Evolutionary conservation across 1,140 invertebrate species (phyloP).

Genomic region (Diprion similis): DNA sequence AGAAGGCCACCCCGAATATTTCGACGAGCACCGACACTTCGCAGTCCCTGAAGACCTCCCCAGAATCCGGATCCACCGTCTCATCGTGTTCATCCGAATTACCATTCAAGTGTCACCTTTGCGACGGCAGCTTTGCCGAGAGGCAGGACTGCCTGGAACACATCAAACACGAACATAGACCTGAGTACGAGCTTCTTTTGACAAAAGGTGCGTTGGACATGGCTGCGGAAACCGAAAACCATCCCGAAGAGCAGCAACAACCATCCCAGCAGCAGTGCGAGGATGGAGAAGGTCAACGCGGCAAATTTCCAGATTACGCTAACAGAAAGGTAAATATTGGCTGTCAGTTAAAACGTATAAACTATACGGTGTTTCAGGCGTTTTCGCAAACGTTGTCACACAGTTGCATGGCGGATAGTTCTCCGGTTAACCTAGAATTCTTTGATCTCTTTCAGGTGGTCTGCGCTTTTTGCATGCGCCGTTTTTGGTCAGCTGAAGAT

Average conservation of each 20-base stretch:
- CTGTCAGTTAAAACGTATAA: slow-evolving; percentile 1
- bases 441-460: slow-evolving; percentile 70
- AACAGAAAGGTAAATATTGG: slow-evolving; percentile 77
- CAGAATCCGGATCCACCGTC: background rate
- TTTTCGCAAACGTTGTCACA: no score
- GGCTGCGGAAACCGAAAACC: slow-evolving; percentile 50
- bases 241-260: slow-evolving; percentile 55
- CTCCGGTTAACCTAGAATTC: no score
- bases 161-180: slow-evolving; percentile 73
- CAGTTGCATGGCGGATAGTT: no score
- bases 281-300: slow-evolving; percentile 64
- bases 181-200: slow-evolving; percentile 77
- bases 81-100: slow-evolving; percentile 63
- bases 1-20: slow-evolving; percentile 31
- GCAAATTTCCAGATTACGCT: slow-evolving; percentile 84
- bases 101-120: slow-evolving; percentile 92
- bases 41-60: slow-evolving; percentile 14
- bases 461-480: slow-evolving; percentile 89
- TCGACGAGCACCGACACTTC: slow-evolving; percentile 23
- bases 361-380: no score
- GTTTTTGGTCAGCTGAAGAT: slow-evolving; percentile 94
- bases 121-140: slow-evolving; percentile 84
- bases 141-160: slow-evolving; percentile 83
- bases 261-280: slow-evolving; percentile 50
- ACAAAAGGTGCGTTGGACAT: slow-evolving; percentile 81